Percentiles rank a stretch among this genome's conserved stretches.
These are phyloP conservation scores for Adelges cooleyi DNA, from an alignment of 1,140 invertebrate species.

Conservation along the genomic window DNA sequence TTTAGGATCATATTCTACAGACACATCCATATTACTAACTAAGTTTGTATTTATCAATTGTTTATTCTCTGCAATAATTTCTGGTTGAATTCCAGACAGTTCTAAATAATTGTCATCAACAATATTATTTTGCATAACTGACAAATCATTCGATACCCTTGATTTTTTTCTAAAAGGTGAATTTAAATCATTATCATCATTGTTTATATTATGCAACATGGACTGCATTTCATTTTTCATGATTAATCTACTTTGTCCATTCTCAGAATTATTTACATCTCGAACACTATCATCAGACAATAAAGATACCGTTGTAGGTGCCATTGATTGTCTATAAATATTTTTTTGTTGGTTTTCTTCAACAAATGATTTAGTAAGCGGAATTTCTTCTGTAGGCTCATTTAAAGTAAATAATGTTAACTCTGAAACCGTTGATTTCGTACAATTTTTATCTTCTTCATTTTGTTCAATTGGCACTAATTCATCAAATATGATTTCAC, in stretches of 20 bases:
- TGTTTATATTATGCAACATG: background rate
- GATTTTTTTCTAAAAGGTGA: conserved; percentile 17
- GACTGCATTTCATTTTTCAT: background rate
- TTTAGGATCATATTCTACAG: background rate
- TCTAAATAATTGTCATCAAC: no score
- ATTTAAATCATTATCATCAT: background rate
- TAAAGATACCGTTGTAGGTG: background rate
- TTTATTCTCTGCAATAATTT: no score
- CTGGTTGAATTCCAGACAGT: no score
- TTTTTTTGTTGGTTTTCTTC: background rate
- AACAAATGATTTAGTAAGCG: no score
- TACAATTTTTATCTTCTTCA: no score
- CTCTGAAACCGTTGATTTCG: no score
- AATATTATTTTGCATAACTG: no score
- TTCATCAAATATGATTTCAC: no score
- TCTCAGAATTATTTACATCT: background rate
- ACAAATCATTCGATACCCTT: no score
- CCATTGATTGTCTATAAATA: conserved; percentile 3
- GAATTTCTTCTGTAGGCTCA: no score
- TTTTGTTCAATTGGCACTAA: no score
- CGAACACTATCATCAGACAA: background rate
- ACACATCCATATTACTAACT: conserved; percentile 4
- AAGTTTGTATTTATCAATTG: background rate
- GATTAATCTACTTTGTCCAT: background rate
- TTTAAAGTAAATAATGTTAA: no score